These are phyloP conservation scores for Philhelius pedissequus DNA, from an alignment of 2,888 invertebrate species.

Conservation along the genomic window DNA sequence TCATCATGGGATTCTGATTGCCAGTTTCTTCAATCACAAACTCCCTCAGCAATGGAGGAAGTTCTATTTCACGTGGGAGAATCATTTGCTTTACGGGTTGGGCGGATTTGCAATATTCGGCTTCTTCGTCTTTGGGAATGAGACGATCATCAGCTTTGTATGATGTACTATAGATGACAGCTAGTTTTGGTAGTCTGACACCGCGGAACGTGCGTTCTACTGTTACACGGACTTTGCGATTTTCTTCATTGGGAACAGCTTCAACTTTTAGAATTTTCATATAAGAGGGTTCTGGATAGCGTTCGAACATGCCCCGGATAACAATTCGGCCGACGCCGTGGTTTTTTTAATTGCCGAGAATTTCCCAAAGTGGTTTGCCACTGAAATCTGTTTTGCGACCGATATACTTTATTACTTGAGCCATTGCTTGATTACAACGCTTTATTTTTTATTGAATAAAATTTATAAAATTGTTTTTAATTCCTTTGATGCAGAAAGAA, in stretches of 20 bases:
- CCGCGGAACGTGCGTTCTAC: slow-evolving; percentile 90
- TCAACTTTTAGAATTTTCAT: slow-evolving; percentile 90
- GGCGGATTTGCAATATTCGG: slow-evolving; percentile 80
- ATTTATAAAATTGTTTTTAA: not conserved
- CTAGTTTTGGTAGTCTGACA: slow-evolving; percentile 80
- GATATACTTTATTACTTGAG: slow-evolving; percentile 83
- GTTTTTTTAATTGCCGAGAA: slow-evolving; percentile 90
- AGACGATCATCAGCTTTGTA: slow-evolving; percentile 91
- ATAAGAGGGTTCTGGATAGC: slow-evolving; percentile 90
- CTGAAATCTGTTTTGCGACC: slow-evolving; percentile 86
- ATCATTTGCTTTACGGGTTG: slow-evolving; percentile 78
- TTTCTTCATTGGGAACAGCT: slow-evolving; percentile 84
- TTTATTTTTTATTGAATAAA: slow-evolving; percentile 27
- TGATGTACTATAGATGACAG: slow-evolving; percentile 83
- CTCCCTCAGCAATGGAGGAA: slow-evolving; percentile 87
- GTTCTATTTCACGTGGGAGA: slow-evolving; percentile 83
- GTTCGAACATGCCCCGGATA: slow-evolving; percentile 84
- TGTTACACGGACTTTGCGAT: slow-evolving; percentile 85
- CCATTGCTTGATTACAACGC: slow-evolving; percentile 50
- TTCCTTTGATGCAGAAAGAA: not conserved
- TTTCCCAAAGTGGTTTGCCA: slow-evolving; percentile 94
- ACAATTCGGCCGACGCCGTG: slow-evolving; percentile 92
- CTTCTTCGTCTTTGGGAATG: slow-evolving; percentile 89
- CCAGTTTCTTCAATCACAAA: slow-evolving; percentile 80
- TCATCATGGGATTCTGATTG: slow-evolving; percentile 79